Conservation (phyloP, 2,888 invertebrate genomes). For the Eristalinus aeneus region DNA sequence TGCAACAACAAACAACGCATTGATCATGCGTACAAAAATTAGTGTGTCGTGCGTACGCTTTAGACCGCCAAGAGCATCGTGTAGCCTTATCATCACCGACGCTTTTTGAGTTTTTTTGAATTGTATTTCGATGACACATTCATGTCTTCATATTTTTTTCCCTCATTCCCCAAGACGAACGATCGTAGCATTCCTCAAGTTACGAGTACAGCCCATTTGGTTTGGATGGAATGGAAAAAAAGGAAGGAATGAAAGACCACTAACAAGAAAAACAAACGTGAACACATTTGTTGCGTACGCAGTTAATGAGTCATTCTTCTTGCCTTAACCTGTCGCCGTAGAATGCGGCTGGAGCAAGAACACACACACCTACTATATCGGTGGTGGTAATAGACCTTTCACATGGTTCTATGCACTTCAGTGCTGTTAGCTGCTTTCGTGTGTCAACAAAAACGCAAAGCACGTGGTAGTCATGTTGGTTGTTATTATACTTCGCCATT, state of each 20-base stretch:
- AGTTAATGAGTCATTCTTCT: slow-evolving; percentile 42
- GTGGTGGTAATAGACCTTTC: neutral
- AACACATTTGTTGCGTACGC: slow-evolving; percentile 70
- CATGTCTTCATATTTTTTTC: neutral
- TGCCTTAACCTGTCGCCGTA: slow-evolving; percentile 29
- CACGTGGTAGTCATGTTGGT: neutral
- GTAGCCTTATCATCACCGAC: neutral
- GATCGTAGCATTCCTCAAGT: neutral
- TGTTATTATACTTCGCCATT: neutral
- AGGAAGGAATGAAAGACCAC: neutral
- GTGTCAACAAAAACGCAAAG: neutral
- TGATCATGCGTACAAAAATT: too few relatives aligned
- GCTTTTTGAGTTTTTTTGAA: neutral
- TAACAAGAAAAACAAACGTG: neutral
- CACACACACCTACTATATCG: neutral
- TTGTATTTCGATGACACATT: neutral
- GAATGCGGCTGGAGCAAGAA: slow-evolving; percentile 3
- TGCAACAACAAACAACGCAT: too few relatives aligned
- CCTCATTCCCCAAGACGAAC: neutral
- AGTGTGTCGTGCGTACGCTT: too few relatives aligned
- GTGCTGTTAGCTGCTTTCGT: neutral
- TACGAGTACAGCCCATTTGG: neutral
- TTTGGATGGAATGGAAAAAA: neutral
- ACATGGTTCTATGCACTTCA: neutral
- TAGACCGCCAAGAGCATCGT: neutral